Conservation (phyloP, 2,888 invertebrate genomes). For the Chironomus riparius region DNA sequence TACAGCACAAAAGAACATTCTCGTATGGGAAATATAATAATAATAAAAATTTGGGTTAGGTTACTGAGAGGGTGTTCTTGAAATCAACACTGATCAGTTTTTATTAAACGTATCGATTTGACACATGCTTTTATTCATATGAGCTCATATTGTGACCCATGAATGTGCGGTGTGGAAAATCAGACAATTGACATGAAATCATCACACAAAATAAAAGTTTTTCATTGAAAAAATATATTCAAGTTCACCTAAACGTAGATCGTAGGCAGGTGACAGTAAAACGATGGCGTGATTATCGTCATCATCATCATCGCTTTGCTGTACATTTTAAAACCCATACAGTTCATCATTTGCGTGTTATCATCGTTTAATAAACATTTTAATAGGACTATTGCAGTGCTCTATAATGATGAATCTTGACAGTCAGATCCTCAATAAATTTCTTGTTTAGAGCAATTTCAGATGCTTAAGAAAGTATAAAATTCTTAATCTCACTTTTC, state of each 20-base stretch:
- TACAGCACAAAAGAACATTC: background rate
- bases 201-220: background rate
- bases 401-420: background rate
- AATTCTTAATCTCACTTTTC: background rate
- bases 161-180: background rate
- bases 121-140: background rate
- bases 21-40: background rate
- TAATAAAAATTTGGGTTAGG: background rate
- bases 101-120: background rate
- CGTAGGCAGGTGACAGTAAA: constrained; percentile 14
- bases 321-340: background rate
- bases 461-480: too few species aligned
- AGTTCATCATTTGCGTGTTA: background rate
- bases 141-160: background rate
- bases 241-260: constrained; percentile 13
- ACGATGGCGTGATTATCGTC: constrained; percentile 6
- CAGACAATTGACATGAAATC: constrained; percentile 5
- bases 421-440: background rate
- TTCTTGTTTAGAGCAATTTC: background rate
- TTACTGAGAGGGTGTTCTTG: background rate
- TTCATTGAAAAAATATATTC: background rate
- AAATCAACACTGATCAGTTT: background rate
- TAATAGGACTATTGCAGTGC: background rate
- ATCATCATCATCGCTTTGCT: background rate
- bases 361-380: background rate